These are phyloP conservation scores for Stenopsyche tienmushanensis DNA, from an alignment of 1,140 invertebrate genomes.

Conservation along the genomic window DNA sequence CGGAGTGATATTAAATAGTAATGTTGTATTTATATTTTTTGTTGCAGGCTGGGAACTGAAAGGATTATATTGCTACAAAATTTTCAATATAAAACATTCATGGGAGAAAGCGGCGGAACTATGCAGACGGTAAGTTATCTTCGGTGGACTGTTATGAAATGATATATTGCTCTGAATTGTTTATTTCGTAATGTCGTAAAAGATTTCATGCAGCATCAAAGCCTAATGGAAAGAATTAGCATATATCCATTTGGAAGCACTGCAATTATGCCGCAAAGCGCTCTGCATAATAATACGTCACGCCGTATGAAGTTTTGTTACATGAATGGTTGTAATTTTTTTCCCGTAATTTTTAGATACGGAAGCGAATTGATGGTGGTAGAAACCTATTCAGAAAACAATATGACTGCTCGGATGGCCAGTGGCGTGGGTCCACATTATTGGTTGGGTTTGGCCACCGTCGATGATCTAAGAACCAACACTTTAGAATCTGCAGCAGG, in stretches of 20 bases:
- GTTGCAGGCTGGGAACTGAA: slow-evolving; percentile 87
- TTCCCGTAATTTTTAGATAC: slow-evolving; percentile 64
- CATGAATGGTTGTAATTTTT: slow-evolving; percentile 5
- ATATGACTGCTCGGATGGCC: slow-evolving; percentile 82
- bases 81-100: slow-evolving; percentile 93
- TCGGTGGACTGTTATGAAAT: not conserved
- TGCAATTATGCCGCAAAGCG: not conserved
- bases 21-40: too few species aligned
- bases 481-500: slow-evolving; percentile 91
- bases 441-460: slow-evolving; percentile 84
- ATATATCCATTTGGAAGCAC: not conserved
- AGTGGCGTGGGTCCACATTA: slow-evolving; percentile 66
- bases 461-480: slow-evolving; percentile 90
- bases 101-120: slow-evolving; percentile 93
- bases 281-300: not conserved
- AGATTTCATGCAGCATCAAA: not conserved
- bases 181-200: too few species aligned
- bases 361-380: slow-evolving; percentile 89
- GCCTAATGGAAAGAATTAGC: not conserved
- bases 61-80: slow-evolving; percentile 91
- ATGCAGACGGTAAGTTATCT: slow-evolving; percentile 81
- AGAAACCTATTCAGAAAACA: slow-evolving; percentile 87
- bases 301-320: slow-evolving; percentile 2
- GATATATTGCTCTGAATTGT: not conserved
- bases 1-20: too few species aligned